Base-by-base conservation (phyloP, 23 tunicate species). In the Ciona savignyi region DNA sequence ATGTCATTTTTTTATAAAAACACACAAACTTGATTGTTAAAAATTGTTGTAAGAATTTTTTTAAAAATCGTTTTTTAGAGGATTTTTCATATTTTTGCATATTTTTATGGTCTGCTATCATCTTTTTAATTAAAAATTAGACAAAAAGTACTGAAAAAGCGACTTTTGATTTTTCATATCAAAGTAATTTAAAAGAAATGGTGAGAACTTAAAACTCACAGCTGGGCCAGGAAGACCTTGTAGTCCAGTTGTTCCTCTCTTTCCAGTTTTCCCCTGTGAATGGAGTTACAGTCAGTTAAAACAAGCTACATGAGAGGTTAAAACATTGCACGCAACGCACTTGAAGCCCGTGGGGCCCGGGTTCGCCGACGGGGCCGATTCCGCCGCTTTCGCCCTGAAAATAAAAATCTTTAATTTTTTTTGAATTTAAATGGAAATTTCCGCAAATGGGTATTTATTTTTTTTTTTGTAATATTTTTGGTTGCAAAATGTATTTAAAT, bases 221-320 rank as follows among this genome's bases (percentile, higher is more conserved):
- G 62, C 84, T n/a, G 91, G 76, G 2, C 91, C 91, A 70, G 79
- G 78, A 1, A 85, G 65, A 64, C 91, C 91, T 66, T 78, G 91
- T 19, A 35, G 61, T 29, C 91, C 91, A 11, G 63, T 42, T 27
- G 78, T 74, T 4, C 91, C 91, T 28, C 74, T 77, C n/a, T 78
- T 72, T 51, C 91, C 91, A 19, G 29, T 65, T 72, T 35, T 35
- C 21, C 91, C 91, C n/a, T n/a, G n/a, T 23, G 70, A 32, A 31
- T 49, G 15, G 20, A 49, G 20, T 49, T 20, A 20, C 61, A 49
- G 20, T 49, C 15, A 49, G 15, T 20, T 11, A 20, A 49, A 11
- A 49, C 15, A 49, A 11, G 61, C 20, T n/a, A n/a, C n/a, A n/a
- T n/a, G n/a, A n/a, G n/a, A n/a, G n/a, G n/a, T n/a, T n/a, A n/a